Evolutionary conservation across 2,888 invertebrate genomes (phyloP).

Genomic region (Coenonympha arcania): DNA sequence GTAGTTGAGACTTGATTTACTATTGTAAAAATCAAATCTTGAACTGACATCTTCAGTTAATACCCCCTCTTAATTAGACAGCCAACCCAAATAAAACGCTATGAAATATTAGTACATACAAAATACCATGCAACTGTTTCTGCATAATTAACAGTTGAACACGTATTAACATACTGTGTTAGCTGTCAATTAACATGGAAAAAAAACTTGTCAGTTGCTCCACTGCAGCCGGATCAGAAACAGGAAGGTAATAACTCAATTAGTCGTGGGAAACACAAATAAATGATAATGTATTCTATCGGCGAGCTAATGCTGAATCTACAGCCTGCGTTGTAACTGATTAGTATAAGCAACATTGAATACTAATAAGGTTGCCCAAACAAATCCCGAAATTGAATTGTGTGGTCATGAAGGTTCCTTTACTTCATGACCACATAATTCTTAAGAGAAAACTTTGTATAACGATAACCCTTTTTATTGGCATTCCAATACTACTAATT

Average conservation of each 20-base stretch:
- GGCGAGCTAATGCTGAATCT: slow-evolving; percentile 23
- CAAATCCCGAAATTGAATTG: no score
- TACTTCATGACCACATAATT: no score
- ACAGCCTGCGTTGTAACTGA: slow-evolving; percentile 19
- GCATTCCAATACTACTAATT: no score
- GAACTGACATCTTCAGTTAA: no score
- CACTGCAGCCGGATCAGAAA: slow-evolving; percentile 14
- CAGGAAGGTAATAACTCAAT: slow-evolving; percentile 22
- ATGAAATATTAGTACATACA: neutral
- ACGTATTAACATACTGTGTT: slow-evolving; percentile 15
- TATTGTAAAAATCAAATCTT: no score
- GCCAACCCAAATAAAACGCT: neutral
- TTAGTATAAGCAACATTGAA: neutral
- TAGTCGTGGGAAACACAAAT: slow-evolving; percentile 29
- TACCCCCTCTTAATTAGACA: no score
- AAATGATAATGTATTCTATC: slow-evolving; percentile 25
- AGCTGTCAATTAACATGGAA: slow-evolving; percentile 14
- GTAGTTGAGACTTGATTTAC: no score
- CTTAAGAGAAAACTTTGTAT: no score
- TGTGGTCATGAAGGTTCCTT: no score
- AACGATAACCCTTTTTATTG: no score
- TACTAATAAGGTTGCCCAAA: no score
- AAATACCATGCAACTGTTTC: neutral
- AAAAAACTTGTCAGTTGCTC: slow-evolving; percentile 6
- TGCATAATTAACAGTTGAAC: slow-evolving; percentile 1